A percentile compares a stretch with the other conserved stretches of the same genome.
These are phyloP conservation scores for Carduelis carduelis DNA, from an alignment of 2,797 vertebrate species.

Conservation along the genomic window DNA sequence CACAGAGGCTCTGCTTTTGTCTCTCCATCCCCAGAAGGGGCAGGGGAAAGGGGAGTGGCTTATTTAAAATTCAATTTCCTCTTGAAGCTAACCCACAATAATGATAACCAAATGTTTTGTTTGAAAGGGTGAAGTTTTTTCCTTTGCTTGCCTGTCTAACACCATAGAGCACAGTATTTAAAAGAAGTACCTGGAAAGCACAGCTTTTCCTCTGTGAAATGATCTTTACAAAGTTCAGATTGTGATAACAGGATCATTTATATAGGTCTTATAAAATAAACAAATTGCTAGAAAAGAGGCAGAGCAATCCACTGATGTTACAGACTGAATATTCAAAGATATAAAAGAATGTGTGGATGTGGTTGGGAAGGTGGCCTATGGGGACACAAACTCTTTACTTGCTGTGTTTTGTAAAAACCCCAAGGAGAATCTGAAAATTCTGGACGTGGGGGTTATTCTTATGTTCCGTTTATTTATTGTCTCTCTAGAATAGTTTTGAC, in stretches of 20 bases:
- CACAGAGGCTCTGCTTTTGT: background rate
- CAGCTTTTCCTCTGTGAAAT: background rate
- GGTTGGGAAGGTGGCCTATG: background rate
- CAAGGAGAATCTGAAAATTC: background rate
- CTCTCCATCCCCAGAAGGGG: background rate
- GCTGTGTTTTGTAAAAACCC: background rate
- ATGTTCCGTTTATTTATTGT: background rate
- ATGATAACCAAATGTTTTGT: background rate
- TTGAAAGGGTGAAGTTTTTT: background rate
- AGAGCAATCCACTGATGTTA: background rate
- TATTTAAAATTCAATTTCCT: background rate
- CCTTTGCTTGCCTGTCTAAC: background rate
- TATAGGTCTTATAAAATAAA: background rate
- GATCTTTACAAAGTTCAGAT: background rate
- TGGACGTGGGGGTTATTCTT: background rate
- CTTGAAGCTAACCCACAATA: background rate
- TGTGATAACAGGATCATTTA: background rate
- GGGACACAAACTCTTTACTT: accelerated
- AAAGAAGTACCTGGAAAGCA: background rate
- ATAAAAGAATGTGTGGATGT: background rate
- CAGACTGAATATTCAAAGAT: background rate
- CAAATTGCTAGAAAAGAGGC: background rate
- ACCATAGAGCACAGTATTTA: background rate
- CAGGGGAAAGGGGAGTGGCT: background rate
- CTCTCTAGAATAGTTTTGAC: background rate